A percentile compares a stretch with the other conserved stretches of the same genome.
Evolutionary conservation across 2,888 invertebrate genomes (phyloP).

Genomic region (Agonum fuliginosum): DNA sequence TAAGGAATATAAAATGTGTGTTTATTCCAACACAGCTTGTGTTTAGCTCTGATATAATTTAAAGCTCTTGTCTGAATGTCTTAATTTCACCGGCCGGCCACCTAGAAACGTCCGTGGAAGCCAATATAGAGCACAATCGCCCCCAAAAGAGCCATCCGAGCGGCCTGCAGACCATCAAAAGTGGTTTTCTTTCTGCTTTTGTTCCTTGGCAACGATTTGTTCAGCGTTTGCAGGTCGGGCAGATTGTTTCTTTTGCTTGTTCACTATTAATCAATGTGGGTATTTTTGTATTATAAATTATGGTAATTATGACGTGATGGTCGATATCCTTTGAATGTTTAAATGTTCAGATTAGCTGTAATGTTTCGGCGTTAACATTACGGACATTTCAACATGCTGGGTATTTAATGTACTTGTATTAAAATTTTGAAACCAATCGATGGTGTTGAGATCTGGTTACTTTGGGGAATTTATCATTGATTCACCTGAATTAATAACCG

Average conservation of each 20-base stretch:
- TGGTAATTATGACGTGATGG: conserved; percentile 34
- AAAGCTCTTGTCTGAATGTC: conserved; percentile 68
- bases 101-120: conserved; percentile 64
- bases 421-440: conserved; percentile 18
- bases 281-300: conserved; percentile 46
- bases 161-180: not conserved
- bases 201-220: conserved; percentile 51
- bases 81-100: conserved; percentile 69
- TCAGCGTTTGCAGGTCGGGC: not conserved
- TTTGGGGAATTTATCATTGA: not conserved
- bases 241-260: conserved; percentile 17
- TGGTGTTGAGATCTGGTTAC: not conserved
- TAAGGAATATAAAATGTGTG: conserved; percentile 25
- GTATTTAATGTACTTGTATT: conserved; percentile 38
- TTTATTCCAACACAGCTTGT: conserved; percentile 38
- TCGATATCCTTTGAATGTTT: conserved; percentile 27
- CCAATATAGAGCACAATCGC: conserved; percentile 61
- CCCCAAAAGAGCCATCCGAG: not conserved
- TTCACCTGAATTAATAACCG: conserved; percentile 27
- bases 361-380: conserved; percentile 9
- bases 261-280: conserved; percentile 24
- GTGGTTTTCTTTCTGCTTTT: conserved; percentile 11
- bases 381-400: conserved; percentile 4
- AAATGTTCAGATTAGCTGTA: conserved; percentile 2
- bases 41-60: conserved; percentile 67